Conservation (phyloP, 2,888 invertebrate genomes). For the Diarsia mendica region DNA sequence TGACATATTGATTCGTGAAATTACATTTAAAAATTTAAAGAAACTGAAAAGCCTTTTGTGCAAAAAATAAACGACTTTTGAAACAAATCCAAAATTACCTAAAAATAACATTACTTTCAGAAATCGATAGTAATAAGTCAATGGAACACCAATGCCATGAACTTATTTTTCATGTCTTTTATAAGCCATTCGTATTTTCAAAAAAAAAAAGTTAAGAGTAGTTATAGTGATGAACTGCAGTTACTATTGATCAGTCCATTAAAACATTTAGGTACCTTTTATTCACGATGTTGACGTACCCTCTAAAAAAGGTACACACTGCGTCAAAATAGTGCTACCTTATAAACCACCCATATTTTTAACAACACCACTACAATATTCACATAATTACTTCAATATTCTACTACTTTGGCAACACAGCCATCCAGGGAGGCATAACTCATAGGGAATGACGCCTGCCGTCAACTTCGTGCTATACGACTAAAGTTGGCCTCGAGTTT, state of each 20-base stretch:
- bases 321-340: neutral
- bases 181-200: too few relatives aligned
- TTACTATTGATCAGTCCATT: neutral
- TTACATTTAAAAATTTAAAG: too few relatives aligned
- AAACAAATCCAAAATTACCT: too few relatives aligned
- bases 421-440: constrained; percentile 37
- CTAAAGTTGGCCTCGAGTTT: constrained; percentile 27
- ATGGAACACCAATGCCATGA: too few relatives aligned
- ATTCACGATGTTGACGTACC: neutral
- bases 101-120: too few relatives aligned
- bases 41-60: too few relatives aligned
- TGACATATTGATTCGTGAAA: neutral
- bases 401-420: constrained; percentile 15
- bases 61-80: too few relatives aligned
- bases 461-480: constrained; percentile 29
- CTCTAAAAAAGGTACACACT: neutral
- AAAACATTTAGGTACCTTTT: neutral
- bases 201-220: too few relatives aligned
- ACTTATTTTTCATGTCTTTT: too few relatives aligned
- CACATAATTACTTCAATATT: constrained; percentile 33
- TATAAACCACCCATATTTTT: constrained; percentile 20
- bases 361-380: constrained; percentile 15
- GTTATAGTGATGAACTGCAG: neutral
- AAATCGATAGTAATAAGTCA: too few relatives aligned
- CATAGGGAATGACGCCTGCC: constrained; percentile 26